These are phyloP conservation scores for Actinernus sp. DNA, from an alignment of 92 coral and sea anemone genomes.

Conservation along the genomic window DNA sequence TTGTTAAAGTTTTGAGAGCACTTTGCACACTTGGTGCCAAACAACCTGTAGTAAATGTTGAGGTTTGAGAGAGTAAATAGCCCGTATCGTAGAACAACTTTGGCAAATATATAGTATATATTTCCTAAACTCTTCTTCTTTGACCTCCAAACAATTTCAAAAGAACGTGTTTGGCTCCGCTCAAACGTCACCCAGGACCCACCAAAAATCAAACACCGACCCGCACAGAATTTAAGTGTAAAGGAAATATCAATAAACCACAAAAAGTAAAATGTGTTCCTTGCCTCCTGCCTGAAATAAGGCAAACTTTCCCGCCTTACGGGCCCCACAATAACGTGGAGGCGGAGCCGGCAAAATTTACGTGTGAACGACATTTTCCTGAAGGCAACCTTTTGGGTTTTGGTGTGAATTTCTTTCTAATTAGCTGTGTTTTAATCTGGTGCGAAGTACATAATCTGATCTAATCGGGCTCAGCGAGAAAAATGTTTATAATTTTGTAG, in stretches of 20 bases:
- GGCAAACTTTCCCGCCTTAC: conserved; percentile 96
- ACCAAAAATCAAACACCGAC: not conserved
- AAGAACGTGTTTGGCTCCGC: conserved; percentile 2
- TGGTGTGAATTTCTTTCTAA: conserved; percentile 88
- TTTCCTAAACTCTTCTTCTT: conserved; percentile 35
- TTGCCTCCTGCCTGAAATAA: conserved; percentile 85
- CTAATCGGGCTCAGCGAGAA: conserved; percentile 15
- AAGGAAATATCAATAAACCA: conserved; percentile 69
- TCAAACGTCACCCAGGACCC: not conserved
- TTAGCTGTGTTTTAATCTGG: conserved; percentile 70
- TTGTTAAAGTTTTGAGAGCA: conserved; percentile 93
- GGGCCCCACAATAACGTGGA: conserved; percentile 85
- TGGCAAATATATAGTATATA: conserved; percentile 87
- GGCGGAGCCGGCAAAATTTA: conserved; percentile 90
- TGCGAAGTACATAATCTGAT: conserved; percentile 27
- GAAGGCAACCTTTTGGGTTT: conserved; percentile 71
- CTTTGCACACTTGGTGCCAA: conserved; percentile 99
- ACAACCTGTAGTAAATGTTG: conserved; percentile 78
- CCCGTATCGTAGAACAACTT: conserved; percentile 81
- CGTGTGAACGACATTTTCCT: conserved; percentile 88
- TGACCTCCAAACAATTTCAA: conserved; percentile 24
- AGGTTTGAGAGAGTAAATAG: conserved; percentile 58
- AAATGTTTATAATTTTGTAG: conserved; percentile 9
- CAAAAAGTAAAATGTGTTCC: conserved; percentile 64
- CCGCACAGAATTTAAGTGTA: conserved; percentile 8